phyloP scores from a whole-genome alignment of 35 echinoderm and acorn worm genomes.

The Lytechinus variegatus region DNA sequence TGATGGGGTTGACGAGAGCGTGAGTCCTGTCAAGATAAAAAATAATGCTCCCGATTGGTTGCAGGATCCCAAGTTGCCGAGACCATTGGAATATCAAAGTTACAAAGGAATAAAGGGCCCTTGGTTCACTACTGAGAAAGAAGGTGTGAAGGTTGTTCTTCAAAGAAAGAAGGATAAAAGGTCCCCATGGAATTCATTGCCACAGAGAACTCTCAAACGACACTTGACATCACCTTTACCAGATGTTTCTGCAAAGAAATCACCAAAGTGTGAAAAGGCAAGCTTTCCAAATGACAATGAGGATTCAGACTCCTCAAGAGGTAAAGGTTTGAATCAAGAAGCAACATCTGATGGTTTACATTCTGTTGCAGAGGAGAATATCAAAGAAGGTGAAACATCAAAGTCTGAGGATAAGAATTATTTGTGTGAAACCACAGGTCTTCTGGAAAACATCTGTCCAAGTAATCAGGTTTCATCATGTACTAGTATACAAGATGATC shows the following conservation, averaged over 20 bases:
- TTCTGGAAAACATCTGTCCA: background rate
- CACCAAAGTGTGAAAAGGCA: background rate
- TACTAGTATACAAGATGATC: background rate
- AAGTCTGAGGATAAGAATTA: background rate
- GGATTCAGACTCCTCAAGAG: background rate
- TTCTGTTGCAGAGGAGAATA: background rate
- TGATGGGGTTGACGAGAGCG: background rate
- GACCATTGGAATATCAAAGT: background rate
- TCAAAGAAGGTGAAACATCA: background rate
- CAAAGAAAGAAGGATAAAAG: background rate
- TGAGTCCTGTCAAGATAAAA: background rate
- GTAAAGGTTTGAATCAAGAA: background rate
- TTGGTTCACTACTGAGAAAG: conserved; percentile 7
- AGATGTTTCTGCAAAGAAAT: background rate
- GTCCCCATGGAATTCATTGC: background rate
- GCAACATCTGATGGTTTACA: background rate
- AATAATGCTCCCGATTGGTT: background rate
- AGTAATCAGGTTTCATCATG: background rate
- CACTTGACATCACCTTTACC: background rate
- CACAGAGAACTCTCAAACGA: background rate
- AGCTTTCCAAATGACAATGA: background rate
- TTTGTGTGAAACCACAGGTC: background rate
- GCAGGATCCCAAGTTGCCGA: background rate
- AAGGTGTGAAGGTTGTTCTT: conserved; percentile 14
- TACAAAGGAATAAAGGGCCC: conserved; percentile 18